Conservation (phyloP, 1,140 invertebrate species). For the Pseudomyrmex gracilis region DNA sequence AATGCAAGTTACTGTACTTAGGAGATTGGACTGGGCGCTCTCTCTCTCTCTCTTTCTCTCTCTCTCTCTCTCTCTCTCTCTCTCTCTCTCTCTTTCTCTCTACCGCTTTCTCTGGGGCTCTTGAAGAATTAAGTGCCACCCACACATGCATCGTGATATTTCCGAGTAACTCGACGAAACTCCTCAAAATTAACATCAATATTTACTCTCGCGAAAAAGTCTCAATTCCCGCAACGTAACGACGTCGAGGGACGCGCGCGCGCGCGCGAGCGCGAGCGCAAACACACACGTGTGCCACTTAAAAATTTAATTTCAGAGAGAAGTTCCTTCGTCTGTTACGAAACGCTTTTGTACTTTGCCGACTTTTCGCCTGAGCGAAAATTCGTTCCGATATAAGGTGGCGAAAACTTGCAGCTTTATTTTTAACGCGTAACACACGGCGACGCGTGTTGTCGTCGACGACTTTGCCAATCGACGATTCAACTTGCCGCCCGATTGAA, state of each 20-base stretch:
- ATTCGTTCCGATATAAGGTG: constrained; percentile 41
- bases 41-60: neutral
- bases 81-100: neutral
- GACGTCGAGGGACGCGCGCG: no score
- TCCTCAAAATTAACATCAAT: neutral
- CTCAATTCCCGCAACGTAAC: no score
- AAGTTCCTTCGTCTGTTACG: neutral
- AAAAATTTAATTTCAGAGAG: neutral
- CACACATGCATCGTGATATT: no score
- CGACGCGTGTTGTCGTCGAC: neutral
- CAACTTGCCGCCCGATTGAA: constrained; percentile 57
- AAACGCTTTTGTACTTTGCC: neutral
- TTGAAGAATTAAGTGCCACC: constrained; percentile 14
- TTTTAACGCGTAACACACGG: constrained; percentile 48
- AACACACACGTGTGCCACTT: neutral
- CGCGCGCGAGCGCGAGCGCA: no score
- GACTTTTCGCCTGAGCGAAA: constrained; percentile 4
- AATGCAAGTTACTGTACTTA: constrained; percentile 42
- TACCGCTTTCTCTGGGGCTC: neutral
- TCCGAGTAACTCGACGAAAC: no score
- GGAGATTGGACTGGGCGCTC: neutral
- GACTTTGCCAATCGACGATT: constrained; percentile 62
- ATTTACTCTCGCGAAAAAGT: neutral
- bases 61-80: neutral
- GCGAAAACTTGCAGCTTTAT: constrained; percentile 56